A percentile compares a stretch with the other conserved stretches of the same genome.
Evolutionary conservation across 2,888 invertebrate genomes (phyloP).

Genomic region (Cloeon dipterum): DNA sequence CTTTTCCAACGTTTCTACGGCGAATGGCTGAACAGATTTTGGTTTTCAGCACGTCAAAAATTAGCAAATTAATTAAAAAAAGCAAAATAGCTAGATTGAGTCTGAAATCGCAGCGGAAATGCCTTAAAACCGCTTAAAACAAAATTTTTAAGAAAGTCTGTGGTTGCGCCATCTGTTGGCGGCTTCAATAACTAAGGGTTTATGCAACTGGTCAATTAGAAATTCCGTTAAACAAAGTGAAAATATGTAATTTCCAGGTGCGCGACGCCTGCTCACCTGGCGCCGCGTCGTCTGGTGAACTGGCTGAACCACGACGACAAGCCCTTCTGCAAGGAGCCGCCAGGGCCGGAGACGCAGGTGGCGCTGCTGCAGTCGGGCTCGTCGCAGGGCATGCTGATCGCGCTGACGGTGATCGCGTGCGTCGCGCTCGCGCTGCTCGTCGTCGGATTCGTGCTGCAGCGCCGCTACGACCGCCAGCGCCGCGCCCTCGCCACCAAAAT

Average conservation of each 20-base stretch:
- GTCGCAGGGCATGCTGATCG: conserved; percentile 1
- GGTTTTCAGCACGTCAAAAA: too few relatives aligned
- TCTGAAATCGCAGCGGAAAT: too few relatives aligned
- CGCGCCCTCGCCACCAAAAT: not conserved
- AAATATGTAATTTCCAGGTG: conserved; percentile 23
- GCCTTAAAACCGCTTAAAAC: too few relatives aligned
- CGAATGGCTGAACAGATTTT: too few relatives aligned
- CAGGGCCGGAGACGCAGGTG: not conserved
- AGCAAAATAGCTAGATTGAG: too few relatives aligned
- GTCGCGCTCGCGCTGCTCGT: not conserved
- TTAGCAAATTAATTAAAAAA: too few relatives aligned
- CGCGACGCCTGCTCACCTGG: conserved; percentile 21
- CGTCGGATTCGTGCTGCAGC: not conserved
- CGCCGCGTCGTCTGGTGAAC: conserved; percentile 28
- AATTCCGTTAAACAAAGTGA: too few relatives aligned
- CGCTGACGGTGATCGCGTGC: not conserved
- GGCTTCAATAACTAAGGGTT: too few relatives aligned
- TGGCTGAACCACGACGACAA: conserved; percentile 10
- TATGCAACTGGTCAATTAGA: too few relatives aligned
- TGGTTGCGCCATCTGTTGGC: too few relatives aligned
- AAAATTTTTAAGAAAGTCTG: too few relatives aligned
- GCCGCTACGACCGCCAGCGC: not conserved
- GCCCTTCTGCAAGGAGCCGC: not conserved
- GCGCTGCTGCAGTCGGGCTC: not conserved
- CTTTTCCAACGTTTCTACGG: too few relatives aligned